Evolutionary conservation across 1,140 invertebrate species (phyloP).

Genomic region (Anadara kagoshimensis): DNA sequence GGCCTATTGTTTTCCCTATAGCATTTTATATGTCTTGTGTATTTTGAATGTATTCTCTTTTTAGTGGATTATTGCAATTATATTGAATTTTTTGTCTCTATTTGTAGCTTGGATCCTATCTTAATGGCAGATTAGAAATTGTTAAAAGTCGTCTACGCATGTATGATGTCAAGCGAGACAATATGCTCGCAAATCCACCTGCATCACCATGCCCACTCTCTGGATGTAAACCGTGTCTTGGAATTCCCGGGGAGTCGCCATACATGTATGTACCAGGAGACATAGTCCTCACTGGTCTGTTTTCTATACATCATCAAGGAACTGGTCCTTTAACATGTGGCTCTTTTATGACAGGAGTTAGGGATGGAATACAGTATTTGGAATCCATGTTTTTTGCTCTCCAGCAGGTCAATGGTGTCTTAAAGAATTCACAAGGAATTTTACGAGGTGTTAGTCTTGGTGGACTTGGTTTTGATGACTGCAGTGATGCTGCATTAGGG

Average conservation of each 20-base stretch:
- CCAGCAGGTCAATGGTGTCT: conserved; percentile 79
- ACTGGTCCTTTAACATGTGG: conserved; percentile 53
- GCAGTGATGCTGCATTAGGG: conserved; percentile 45
- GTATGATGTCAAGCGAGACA: conserved; percentile 52
- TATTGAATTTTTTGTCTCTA: too few species aligned
- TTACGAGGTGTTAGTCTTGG: conserved; percentile 81
- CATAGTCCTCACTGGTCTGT: conserved; percentile 63
- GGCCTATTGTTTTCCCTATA: too few species aligned
- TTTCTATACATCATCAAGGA: conserved; percentile 58
- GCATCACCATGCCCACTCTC: conserved; percentile 51
- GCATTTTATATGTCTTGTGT: too few species aligned
- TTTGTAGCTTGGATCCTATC: conserved; percentile 57
- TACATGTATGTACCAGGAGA: conserved; percentile 60
- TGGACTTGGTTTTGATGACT: conserved; percentile 67
- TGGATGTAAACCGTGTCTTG: conserved; percentile 55
- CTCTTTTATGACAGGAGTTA: conserved; percentile 16
- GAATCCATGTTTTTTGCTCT: conserved; percentile 89
- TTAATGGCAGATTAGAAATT: conserved; percentile 48
- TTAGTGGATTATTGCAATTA: too few species aligned
- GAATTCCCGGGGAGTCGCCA: conserved; percentile 34
- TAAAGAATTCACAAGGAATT: conserved; percentile 56
- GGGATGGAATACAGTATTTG: conserved; percentile 78
- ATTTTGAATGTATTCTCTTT: too few species aligned
- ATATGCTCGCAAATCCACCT: conserved; percentile 38
- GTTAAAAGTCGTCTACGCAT: conserved; percentile 51